Evolutionary conservation across 2,113 vertebrate species (phyloP), one percentile per base, ranked within the genome.

Genomic region (Oostethus manadensis): DNA sequence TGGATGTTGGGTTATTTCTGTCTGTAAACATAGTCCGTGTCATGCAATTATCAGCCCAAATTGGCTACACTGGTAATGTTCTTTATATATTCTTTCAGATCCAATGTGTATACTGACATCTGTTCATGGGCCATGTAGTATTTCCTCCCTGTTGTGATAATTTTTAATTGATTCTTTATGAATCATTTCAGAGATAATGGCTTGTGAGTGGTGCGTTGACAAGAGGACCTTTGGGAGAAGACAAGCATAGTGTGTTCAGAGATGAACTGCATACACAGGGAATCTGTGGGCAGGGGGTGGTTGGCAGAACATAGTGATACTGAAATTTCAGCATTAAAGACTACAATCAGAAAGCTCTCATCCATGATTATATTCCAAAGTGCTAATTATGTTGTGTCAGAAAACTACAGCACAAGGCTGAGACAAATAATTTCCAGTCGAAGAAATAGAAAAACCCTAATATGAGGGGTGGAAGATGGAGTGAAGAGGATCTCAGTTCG

Each of bases 371-470:
- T 90, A 93, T 91, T 93, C 93, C 80, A 93, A 97, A 98, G 93
- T 95, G 93, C 92, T 93, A 97, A 99, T 99, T 98, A 97, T 89
- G 91, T 89, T 73, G 68, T 85, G 88, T 97, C 93, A 99, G 91
- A 97, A 89, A 95, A 93, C 91, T 90, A 92, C 91, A 93, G 92
- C 91, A 89, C 92, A 79, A 77, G 73, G 93, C 92, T 97, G 96
- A 98, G 95, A 94, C 93, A 94, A 97, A 98, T 98, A 92, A 98
- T 96, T 99, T 99, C 94, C 97, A 99, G 92, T 98, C 93, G 94
- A 93, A 95, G 90, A 92, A 93, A 91, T 93, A 94, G 96, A 79
- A 96, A 78, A 97, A 96, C 91, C 95, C 93, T 98, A 97, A 98
- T 98, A 97, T 96, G 93, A 93, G 89, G 94, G 85, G 91, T 90